Percentiles rank a stretch among this genome's conserved stretches.
These are phyloP conservation scores for Trichomalopsis sarcophagae DNA, from an alignment of 1,140 invertebrate species.

Conservation along the genomic window DNA sequence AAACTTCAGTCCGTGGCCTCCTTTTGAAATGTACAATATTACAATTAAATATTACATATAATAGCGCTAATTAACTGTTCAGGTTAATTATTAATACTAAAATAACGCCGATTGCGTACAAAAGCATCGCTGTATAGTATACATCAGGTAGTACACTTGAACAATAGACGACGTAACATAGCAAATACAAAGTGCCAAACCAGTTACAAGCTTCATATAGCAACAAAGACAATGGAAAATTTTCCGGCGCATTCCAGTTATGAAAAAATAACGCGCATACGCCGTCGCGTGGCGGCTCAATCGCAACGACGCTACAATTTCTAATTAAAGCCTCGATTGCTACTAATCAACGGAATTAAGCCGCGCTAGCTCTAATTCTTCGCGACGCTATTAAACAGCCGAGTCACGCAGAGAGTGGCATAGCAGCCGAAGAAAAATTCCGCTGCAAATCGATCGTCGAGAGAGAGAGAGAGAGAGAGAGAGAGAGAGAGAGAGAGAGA, in stretches of 20 bases:
- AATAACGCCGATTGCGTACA: too few relatives aligned
- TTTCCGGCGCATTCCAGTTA: not conserved
- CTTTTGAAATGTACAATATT: too few relatives aligned
- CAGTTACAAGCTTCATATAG: not conserved
- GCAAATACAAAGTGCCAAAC: not conserved
- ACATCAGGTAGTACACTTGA: too few relatives aligned
- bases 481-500: too few relatives aligned
- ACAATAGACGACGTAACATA: too few relatives aligned
- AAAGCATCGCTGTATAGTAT: too few relatives aligned
- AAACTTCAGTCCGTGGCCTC: too few relatives aligned
- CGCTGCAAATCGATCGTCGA: not conserved
- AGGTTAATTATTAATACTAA: too few relatives aligned
- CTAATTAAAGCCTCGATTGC: slow-evolving; percentile 37
- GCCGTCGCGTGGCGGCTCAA: not conserved
- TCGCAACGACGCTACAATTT: slow-evolving; percentile 22
- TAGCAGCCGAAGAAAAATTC: not conserved
- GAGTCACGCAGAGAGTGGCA: slow-evolving; percentile 21
- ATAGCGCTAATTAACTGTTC: too few relatives aligned
- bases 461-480: not conserved
- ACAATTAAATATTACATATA: too few relatives aligned
- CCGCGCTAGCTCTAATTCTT: not conserved
- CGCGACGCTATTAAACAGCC: not conserved
- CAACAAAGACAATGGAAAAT: not conserved
- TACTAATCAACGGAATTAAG: slow-evolving; percentile 32
- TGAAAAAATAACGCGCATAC: not conserved